A percentile compares a stretch with the other conserved stretches of the same genome.
Conservation (phyloP, 2,797 vertebrate species). For the Sebastes iracundus region DNA sequence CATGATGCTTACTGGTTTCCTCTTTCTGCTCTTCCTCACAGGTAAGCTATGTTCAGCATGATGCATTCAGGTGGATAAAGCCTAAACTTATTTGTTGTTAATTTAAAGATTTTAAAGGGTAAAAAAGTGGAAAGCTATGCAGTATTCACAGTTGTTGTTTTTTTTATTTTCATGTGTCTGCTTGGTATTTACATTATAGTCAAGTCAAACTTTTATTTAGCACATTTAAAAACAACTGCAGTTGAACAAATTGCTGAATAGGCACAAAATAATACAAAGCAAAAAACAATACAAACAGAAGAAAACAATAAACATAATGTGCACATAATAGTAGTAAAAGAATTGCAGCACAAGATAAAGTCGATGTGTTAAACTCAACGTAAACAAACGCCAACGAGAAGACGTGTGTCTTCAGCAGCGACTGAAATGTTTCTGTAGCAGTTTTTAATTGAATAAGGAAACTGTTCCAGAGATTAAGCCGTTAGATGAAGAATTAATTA, state of each 20-base stretch:
- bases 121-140: not conserved
- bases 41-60: constrained; percentile 36
- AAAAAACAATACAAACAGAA: too few species aligned
- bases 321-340: not conserved
- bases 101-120: not conserved
- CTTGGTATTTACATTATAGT: not conserved
- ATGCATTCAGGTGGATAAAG: not conserved
- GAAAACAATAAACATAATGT: not conserved
- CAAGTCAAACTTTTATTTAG: not conserved
- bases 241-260: not conserved
- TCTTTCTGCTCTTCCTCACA: constrained; percentile 48
- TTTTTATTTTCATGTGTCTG: not conserved
- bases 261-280: not conserved
- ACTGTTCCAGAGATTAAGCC: not conserved
- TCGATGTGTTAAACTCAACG: not conserved
- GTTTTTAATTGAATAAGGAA: not conserved
- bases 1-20: constrained; percentile 18
- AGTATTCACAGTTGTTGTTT: not conserved
- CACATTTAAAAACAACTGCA: not conserved
- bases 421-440: too few species aligned
- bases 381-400: not conserved
- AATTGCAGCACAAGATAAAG: not conserved
- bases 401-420: too few species aligned
- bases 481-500: not conserved
- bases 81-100: not conserved